Base-by-base conservation (phyloP, 2,888 invertebrate species). In the Aleiodes alternator region DNA sequence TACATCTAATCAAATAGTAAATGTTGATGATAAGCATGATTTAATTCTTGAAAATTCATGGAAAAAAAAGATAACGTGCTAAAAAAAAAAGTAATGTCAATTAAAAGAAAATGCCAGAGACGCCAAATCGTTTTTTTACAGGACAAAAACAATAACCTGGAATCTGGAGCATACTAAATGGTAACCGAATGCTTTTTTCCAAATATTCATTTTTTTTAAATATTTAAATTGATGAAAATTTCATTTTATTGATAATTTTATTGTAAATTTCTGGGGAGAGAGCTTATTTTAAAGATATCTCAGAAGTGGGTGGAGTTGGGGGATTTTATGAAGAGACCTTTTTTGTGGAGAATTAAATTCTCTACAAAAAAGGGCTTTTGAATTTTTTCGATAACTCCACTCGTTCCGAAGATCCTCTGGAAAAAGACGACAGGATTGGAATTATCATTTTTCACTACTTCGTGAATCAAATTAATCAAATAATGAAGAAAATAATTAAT, bases 121-220 rank as follows among this genome's bases (percentile, higher is more conserved):
- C 64, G 79, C 83, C 74, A 90, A 91, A 88, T 90, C 91, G 91
- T 91, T 89, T 91, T 79, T 92, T 95, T 95, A 91, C 95, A 95
- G 95, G 94, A 95, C 95, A 92, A 95, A 95, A 92, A 93, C 94
- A 91, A 94, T 95, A 93, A 94, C 94, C 91, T 94, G 95, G 92
- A 95, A 94, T 92, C 94, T 93, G 92, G 95, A 95, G 92, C 94
- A 94, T 86, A 86, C 85, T 88, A 94, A 94, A 94, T 95, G 95
- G 95, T 95, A 95, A 95, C 69, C 87, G 82, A 80, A 79, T 78
- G 77, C 75, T 78, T 71, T 74, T 80, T 69, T 74, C 64, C 70
- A 75, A 72, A 70, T 74, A 73, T 66, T 16, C n/a, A 50, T 23
- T 50, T 48, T 59, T 48, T 48, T 43, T 5, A n/a, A n/a, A n/a